These are phyloP conservation scores for Pachypeltis micranthus DNA, from an alignment of 1,140 invertebrate genomes.

Conservation along the genomic window DNA sequence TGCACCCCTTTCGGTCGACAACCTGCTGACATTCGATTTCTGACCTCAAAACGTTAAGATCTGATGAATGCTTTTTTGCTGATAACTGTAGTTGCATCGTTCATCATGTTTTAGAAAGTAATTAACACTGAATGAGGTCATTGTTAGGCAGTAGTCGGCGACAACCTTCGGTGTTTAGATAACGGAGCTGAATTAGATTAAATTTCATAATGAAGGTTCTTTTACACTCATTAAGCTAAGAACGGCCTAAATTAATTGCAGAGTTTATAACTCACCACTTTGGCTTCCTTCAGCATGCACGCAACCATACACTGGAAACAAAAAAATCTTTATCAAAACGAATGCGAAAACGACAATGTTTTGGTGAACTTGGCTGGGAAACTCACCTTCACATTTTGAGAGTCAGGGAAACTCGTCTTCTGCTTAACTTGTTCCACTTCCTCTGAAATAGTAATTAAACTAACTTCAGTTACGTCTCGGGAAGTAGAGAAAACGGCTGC, in stretches of 20 bases:
- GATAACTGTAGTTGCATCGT: not conserved
- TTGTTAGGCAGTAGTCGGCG: too few species aligned
- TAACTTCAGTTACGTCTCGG: not conserved
- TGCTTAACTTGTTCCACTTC: slow-evolving; percentile 9
- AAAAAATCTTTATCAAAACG: not conserved
- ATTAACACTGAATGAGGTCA: too few species aligned
- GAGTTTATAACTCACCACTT: slow-evolving; percentile 14
- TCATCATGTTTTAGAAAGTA: not conserved
- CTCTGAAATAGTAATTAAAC: not conserved
- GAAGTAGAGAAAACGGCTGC: not conserved
- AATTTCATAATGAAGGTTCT: not conserved
- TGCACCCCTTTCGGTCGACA: too few species aligned
- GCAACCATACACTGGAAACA: slow-evolving; percentile 18
- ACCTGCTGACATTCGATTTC: too few species aligned
- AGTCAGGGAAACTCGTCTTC: not conserved
- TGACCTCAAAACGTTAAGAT: too few species aligned
- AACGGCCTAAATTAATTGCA: not conserved
- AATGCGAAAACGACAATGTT: not conserved
- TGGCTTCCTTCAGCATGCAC: slow-evolving; percentile 19
- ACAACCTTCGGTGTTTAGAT: too few species aligned
- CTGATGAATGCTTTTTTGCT: too few species aligned
- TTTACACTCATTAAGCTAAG: not conserved
- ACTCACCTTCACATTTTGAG: slow-evolving; percentile 1
- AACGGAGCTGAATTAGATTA: too few species aligned
- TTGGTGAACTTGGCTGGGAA: not conserved